Conservation (phyloP, 37 sponge, comb jelly and placozoan species). For the Beroe ovata region DNA sequence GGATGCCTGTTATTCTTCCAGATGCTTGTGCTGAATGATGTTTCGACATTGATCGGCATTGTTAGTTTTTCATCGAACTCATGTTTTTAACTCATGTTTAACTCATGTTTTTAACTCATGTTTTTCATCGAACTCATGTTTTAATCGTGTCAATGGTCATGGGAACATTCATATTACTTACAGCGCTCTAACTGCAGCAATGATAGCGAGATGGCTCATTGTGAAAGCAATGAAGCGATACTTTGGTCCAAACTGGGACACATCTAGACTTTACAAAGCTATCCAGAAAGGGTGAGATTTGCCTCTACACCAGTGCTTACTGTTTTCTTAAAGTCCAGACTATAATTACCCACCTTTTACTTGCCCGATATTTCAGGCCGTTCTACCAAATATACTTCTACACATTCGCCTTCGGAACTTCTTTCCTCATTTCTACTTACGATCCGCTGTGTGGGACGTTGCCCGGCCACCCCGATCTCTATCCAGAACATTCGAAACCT, state of each 20-base stretch:
- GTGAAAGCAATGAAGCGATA: background rate
- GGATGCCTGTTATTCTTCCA: too few species aligned
- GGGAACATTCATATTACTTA: too few species aligned
- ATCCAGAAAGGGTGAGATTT: background rate
- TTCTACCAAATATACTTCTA: background rate
- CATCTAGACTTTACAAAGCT: background rate
- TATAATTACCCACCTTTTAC: too few species aligned
- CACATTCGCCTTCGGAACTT: background rate
- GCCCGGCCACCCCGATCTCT: conserved; percentile 22
- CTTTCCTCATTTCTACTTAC: conserved; percentile 13
- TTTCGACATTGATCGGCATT: too few species aligned
- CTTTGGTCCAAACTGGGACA: conserved; percentile 2
- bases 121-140: too few species aligned
- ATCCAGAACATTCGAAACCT: conserved; percentile 51
- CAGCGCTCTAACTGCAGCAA: background rate
- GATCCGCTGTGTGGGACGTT: conserved; percentile 36
- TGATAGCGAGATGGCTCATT: background rate
- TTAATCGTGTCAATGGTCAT: too few species aligned
- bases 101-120: too few species aligned
- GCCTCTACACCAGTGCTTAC: background rate
- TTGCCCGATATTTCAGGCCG: background rate
- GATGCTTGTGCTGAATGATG: too few species aligned
- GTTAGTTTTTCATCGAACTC: too few species aligned
- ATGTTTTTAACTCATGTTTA: too few species aligned
- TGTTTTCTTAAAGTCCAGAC: too few species aligned